phyloP scores from a whole-genome alignment of 2,113 vertebrate species.

The Miniopterus natalensis region DNA sequence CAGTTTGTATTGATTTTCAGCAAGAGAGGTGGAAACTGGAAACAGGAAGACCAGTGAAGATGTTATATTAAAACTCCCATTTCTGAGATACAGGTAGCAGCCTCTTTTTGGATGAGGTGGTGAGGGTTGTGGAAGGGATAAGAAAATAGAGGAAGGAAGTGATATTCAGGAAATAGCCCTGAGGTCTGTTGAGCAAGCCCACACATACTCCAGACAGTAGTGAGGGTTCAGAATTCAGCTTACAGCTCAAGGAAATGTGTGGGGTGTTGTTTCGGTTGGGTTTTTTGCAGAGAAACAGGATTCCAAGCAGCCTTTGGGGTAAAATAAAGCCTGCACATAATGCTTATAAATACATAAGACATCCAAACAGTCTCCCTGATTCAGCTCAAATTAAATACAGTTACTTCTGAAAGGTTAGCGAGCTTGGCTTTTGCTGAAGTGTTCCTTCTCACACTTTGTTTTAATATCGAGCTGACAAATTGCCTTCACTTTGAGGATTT shows the following conservation, averaged over 20 bases:
- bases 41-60: not conserved
- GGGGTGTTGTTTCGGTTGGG: too few species aligned
- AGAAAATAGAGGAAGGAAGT: not conserved
- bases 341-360: slow-evolving; percentile 46
- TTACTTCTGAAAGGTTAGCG: slow-evolving; percentile 75
- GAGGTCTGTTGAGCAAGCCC: too few species aligned
- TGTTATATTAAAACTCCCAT: not conserved
- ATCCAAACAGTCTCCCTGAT: slow-evolving; percentile 54
- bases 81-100: not conserved
- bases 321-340: slow-evolving; percentile 53
- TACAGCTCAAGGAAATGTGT: not conserved
- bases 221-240: slow-evolving; percentile 53
- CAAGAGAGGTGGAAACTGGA: not conserved
- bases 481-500: slow-evolving; percentile 44
- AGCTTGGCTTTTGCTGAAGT: slow-evolving; percentile 55
- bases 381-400: slow-evolving; percentile 74
- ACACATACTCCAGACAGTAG: not conserved
- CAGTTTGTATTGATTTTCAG: not conserved
- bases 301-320: slow-evolving; percentile 57
- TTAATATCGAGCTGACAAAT: slow-evolving; percentile 64
- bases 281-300: not conserved
- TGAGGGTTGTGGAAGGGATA: not conserved
- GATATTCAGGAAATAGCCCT: not conserved
- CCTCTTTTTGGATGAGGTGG: not conserved
- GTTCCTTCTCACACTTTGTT: slow-evolving; percentile 69